Evolutionary conservation across 2,797 vertebrate genomes (phyloP).

Genomic region (Emydoidea blandingii): DNA sequence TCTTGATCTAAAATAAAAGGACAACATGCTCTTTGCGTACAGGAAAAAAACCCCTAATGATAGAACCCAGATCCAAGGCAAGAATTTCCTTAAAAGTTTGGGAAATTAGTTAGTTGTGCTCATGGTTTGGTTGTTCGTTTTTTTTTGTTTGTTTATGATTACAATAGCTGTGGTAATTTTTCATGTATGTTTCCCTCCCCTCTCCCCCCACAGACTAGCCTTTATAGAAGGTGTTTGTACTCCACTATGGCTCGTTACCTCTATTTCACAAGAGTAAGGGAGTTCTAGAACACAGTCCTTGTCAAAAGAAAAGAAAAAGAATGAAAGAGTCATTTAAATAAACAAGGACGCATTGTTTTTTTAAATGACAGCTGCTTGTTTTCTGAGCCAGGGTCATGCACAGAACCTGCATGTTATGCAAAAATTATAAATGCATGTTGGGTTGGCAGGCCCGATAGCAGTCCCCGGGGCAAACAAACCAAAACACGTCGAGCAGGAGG

Average conservation of each 20-base stretch:
- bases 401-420: not conserved
- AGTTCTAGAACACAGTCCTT: not conserved
- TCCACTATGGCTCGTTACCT: constrained; percentile 23
- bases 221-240: constrained; percentile 9
- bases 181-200: not conserved
- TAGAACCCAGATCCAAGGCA: not conserved
- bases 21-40: not conserved
- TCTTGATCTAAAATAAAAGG: not conserved
- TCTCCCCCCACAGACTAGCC: not conserved
- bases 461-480: constrained; percentile 7
- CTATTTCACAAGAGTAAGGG: not conserved
- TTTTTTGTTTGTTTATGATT: not conserved
- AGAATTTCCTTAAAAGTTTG: not conserved
- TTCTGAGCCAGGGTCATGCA: constrained; percentile 1
- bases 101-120: not conserved
- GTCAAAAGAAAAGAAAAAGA: not conserved
- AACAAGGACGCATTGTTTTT: constrained; percentile 4
- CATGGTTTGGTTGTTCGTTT: too few species aligned
- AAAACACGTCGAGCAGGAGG: not conserved
- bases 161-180: not conserved
- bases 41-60: not conserved
- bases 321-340: not conserved
- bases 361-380: constrained; percentile 1
- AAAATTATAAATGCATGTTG: not conserved
- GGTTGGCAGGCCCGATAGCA: not conserved